Conservation (phyloP, 2,797 vertebrate genomes). For the Champsocephalus gunnari region DNA sequence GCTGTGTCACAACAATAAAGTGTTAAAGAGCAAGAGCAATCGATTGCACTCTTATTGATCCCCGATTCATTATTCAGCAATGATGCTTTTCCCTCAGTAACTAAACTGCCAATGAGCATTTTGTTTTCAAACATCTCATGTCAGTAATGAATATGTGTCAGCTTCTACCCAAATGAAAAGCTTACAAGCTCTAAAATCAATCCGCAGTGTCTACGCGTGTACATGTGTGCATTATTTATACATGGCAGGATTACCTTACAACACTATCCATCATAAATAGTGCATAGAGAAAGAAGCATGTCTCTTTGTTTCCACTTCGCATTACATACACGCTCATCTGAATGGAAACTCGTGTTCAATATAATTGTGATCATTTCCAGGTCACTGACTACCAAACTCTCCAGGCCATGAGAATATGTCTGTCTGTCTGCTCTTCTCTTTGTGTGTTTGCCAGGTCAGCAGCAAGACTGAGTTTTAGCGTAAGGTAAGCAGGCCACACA, state of each 20-base stretch:
- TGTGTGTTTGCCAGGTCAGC: conserved; percentile 36
- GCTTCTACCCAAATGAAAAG: conserved; percentile 3
- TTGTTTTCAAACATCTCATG: neutral
- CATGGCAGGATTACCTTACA: conserved; percentile 44
- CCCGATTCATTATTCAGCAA: neutral
- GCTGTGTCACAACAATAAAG: neutral
- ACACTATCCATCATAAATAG: conserved; percentile 46
- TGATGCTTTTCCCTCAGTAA: neutral
- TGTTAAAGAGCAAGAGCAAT: neutral
- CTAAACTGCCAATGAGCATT: neutral
- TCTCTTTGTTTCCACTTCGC: conserved; percentile 23
- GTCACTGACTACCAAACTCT: conserved; percentile 67
- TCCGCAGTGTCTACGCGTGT: neutral
- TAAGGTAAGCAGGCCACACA: conserved; percentile 14
- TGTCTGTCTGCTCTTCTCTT: conserved; percentile 13
- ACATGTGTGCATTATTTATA: conserved; percentile 56
- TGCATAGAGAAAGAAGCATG: conserved; percentile 29
- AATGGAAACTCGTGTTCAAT: conserved; percentile 73
- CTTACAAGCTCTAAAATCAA: neutral
- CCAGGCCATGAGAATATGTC: conserved; percentile 40
- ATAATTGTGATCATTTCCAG: conserved; percentile 69
- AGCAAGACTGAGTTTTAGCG: conserved; percentile 11
- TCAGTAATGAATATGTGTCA: neutral
- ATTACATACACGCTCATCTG: conserved; percentile 37
- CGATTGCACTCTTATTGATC: neutral